Evolutionary conservation across 2,113 vertebrate species (phyloP).

Genomic region (Centrocercus urophasianus): DNA sequence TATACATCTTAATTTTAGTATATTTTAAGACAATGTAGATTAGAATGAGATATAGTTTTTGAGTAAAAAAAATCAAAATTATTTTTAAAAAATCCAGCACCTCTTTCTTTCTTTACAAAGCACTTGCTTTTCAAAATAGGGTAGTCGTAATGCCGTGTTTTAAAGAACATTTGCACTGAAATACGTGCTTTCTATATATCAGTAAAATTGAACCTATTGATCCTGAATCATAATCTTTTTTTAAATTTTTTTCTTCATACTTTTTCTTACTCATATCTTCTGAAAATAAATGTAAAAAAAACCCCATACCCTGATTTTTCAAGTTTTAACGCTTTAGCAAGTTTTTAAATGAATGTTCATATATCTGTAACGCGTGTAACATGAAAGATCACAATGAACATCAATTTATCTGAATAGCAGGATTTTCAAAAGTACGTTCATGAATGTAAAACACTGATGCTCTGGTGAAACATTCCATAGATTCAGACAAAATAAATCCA

Average conservation of each 20-base stretch:
- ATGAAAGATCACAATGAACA: background rate
- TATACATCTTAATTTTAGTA: background rate
- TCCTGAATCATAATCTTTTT: background rate
- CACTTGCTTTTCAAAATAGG: background rate
- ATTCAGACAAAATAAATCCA: background rate
- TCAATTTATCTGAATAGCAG: background rate
- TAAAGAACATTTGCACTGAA: background rate
- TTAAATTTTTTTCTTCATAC: background rate
- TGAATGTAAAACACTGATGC: background rate
- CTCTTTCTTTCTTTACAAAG: background rate
- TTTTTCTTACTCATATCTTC: background rate
- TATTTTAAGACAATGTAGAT: background rate
- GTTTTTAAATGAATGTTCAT: background rate
- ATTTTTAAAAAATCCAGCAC: background rate
- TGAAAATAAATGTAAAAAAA: background rate
- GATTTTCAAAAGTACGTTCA: background rate
- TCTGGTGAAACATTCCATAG: background rate
- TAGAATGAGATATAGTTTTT: background rate
- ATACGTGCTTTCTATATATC: background rate
- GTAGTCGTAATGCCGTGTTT: background rate
- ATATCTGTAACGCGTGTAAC: background rate
- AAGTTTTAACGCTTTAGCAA: background rate
- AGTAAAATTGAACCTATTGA: background rate
- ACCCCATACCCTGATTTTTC: background rate
- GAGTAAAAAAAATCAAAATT: background rate